Percentiles rank a stretch among this genome's conserved stretches.
These are phyloP conservation scores for Perizoma flavofasciatum DNA, from an alignment of 2,888 invertebrate species.

Conservation along the genomic window DNA sequence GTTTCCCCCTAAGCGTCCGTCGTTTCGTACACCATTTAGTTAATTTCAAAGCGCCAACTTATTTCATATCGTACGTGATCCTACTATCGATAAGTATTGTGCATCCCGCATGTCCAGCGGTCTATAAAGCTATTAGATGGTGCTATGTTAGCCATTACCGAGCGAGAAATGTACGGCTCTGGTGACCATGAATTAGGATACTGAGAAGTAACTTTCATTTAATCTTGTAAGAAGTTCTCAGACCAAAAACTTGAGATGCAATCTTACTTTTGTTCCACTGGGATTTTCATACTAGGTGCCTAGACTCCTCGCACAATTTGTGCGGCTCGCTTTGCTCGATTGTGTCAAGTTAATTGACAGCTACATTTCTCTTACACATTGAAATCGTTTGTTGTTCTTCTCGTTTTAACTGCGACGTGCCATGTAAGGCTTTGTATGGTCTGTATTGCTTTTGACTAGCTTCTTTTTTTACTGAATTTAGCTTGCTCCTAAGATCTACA, in stretches of 20 bases:
- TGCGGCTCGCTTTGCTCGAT: too few species aligned
- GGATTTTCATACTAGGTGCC: too few species aligned
- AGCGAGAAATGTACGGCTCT: slow-evolving; percentile 46
- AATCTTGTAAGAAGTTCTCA: too few species aligned
- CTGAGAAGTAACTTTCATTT: neutral
- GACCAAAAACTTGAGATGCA: too few species aligned
- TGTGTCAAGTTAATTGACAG: too few species aligned
- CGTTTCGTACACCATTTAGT: slow-evolving; percentile 14
- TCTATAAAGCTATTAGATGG: slow-evolving; percentile 74
- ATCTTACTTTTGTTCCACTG: too few species aligned
- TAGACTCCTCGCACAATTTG: too few species aligned
- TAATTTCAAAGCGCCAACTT: slow-evolving; percentile 18
- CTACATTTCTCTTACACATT: too few species aligned
- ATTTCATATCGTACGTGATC: slow-evolving; percentile 31
- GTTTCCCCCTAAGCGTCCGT: slow-evolving; percentile 1
- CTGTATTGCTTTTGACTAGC: too few species aligned
- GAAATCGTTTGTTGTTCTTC: too few species aligned
- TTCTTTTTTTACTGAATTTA: neutral
- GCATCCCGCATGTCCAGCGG: slow-evolving; percentile 43
- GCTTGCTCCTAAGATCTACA: neutral
- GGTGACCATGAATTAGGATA: slow-evolving; percentile 39
- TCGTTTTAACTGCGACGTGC: too few species aligned
- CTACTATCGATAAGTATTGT: slow-evolving; percentile 34
- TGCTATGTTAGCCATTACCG: slow-evolving; percentile 61
- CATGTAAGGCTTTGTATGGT: too few species aligned